Evolutionary conservation across 1,140 invertebrate genomes (phyloP), one percentile per base, ranked within the genome.

Genomic region (Mylabris phalerata): DNA sequence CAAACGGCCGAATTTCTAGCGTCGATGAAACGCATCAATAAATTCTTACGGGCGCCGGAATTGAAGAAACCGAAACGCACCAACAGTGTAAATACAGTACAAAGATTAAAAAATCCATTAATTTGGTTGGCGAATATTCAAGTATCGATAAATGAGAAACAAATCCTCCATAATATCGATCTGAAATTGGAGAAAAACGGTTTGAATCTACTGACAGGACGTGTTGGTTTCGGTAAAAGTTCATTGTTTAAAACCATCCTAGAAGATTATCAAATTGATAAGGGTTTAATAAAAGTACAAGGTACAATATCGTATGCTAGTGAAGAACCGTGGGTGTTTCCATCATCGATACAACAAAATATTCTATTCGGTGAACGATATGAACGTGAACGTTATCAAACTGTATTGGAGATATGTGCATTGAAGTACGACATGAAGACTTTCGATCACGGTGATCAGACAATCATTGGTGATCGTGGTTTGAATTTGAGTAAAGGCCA

Each of bases 181-280:
- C 77, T 91, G 5, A 80, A 73, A 38, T 64, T 88, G n/a, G 73
- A 71, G 4, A 67, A 74, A 50, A 71, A 78, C 3, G 84, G 86
- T 2, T 77, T 92, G 39, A 71, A 85, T 27, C 84, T 84, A 3
- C 71, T 93, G 1, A 84, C 90, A 44, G 92, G 92, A 25, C 80
- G 85, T 48, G 86, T 94, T 11, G 91, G 91, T n/a, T 79, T 85
- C 4, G 90, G 92, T 9, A 95, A 94, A 79, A 85, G 83, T 11
- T 88, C 86, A 0, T 64, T 91, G 1, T 71, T 91, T 0, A 79
- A 91, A 66, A 76, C 81, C 0, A 78, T 93, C 51, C 73, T 93
- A 1, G 77, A 82, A 13, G 92, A 94, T 69, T 71, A 92, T 42
- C 82, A 84, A n/a, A 64, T 85, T 1, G 70, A 65, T 0, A 66